Evolutionary conservation across 2,888 invertebrate genomes (phyloP).

Genomic region (Oscheius onirici): DNA sequence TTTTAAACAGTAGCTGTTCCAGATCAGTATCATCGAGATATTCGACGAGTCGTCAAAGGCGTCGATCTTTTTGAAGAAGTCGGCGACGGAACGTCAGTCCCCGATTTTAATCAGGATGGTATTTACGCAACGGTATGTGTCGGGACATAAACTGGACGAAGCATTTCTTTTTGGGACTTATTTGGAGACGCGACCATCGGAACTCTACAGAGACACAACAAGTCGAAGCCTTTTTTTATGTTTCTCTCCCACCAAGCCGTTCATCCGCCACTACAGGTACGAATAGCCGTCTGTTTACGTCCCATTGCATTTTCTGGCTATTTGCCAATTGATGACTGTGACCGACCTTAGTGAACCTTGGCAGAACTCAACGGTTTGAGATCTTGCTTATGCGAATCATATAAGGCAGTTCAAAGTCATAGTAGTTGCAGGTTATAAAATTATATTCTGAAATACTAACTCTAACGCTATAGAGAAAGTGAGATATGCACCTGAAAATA

Average conservation of each 20-base stretch:
- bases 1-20: constrained; percentile 11
- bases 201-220: constrained; percentile 51
- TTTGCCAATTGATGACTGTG: too few species aligned
- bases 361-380: too few species aligned
- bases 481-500: too few species aligned
- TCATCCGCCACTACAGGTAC: constrained; percentile 70
- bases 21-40: constrained; percentile 63
- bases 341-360: too few species aligned
- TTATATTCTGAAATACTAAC: too few species aligned
- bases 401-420: too few species aligned
- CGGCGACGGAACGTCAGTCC: constrained; percentile 51
- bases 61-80: constrained; percentile 66
- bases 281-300: too few species aligned
- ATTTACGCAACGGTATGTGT: constrained; percentile 64
- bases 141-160: not conserved
- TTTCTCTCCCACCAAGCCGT: constrained; percentile 71
- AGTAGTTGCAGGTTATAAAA: too few species aligned
- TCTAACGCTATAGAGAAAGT: too few species aligned
- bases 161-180: constrained; percentile 50
- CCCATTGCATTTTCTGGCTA: not conserved
- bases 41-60: constrained; percentile 56
- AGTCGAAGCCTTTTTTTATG: constrained; percentile 67
- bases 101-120: constrained; percentile 62
- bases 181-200: constrained; percentile 63
- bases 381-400: too few species aligned